These are phyloP conservation scores for Eudasyphora cyanicolor DNA, from an alignment of 2,888 invertebrate species.

Conservation along the genomic window DNA sequence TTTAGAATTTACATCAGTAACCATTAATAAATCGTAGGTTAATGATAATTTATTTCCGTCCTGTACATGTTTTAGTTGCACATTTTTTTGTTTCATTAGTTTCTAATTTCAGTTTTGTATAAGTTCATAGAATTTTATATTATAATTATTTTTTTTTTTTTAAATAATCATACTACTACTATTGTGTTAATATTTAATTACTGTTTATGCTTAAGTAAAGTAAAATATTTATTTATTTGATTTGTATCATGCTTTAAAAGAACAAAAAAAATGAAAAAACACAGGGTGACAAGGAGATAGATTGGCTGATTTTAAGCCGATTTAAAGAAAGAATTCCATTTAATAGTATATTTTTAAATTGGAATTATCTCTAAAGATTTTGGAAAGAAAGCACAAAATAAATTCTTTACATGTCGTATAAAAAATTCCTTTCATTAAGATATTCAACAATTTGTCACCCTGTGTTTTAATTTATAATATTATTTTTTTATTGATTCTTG, in stretches of 20 bases:
- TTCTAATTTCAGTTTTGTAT: not conserved
- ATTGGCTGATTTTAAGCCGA: too few relatives aligned
- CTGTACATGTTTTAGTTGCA: constrained; percentile 36
- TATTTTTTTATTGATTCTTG: constrained; percentile 18
- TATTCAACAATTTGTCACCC: not conserved
- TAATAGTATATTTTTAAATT: too few relatives aligned
- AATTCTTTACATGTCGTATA: too few relatives aligned
- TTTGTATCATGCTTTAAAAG: constrained; percentile 20
- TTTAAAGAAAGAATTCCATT: too few relatives aligned
- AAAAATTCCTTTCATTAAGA: too few relatives aligned
- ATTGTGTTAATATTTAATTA: constrained; percentile 6
- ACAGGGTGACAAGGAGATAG: not conserved
- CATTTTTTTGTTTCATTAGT: constrained; percentile 4
- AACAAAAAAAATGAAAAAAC: not conserved
- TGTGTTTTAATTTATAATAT: not conserved
- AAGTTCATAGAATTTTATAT: too few relatives aligned
- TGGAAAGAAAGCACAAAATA: too few relatives aligned
- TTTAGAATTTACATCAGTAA: too few relatives aligned
- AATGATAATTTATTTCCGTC: constrained; percentile 41
- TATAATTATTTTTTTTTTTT: constrained; percentile 17
- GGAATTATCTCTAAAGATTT: too few relatives aligned
- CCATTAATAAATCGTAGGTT: not conserved
- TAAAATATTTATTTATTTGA: constrained; percentile 24
- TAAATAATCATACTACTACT: not conserved
- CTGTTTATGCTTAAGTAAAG: constrained; percentile 23